These are phyloP conservation scores for Chelonoidis abingdonii DNA, from an alignment of 2,113 vertebrate genomes.

Conservation along the genomic window DNA sequence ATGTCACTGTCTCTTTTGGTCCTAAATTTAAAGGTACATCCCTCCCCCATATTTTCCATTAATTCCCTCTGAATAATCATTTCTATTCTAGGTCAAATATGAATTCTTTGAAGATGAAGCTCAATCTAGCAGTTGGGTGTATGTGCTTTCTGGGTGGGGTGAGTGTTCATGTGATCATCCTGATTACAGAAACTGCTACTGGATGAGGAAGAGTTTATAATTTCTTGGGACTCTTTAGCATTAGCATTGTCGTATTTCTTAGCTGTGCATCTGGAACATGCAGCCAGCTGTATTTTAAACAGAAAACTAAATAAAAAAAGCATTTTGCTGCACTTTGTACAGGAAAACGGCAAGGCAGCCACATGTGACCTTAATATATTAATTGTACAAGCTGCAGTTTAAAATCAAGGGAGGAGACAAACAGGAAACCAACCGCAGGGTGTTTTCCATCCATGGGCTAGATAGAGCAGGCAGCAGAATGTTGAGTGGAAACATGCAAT, in stretches of 20 bases:
- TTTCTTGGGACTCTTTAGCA: neutral
- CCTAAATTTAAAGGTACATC: neutral
- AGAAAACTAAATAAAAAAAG: fast-evolving
- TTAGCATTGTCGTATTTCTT: neutral
- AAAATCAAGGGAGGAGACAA: neutral
- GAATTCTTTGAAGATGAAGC: neutral
- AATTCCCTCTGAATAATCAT: neutral
- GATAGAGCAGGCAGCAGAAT: neutral
- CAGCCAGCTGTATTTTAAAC: neutral
- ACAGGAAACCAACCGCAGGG: conserved; percentile 5
- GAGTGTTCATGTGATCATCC: neutral
- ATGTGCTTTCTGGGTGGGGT: neutral
- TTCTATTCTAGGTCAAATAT: neutral
- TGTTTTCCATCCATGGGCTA: conserved; percentile 59
- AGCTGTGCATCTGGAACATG: fast-evolving
- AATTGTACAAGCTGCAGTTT: neutral
- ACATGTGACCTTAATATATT: neutral
- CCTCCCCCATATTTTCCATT: neutral
- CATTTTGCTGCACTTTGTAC: neutral
- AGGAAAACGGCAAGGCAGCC: neutral
- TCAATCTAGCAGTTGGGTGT: neutral
- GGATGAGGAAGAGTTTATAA: neutral
- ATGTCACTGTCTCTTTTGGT: neutral
- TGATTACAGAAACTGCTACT: neutral
- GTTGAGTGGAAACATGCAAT: conserved; percentile 31